Evolutionary conservation across 2,888 invertebrate species (phyloP).

Genomic region (Tenthredo amoena): DNA sequence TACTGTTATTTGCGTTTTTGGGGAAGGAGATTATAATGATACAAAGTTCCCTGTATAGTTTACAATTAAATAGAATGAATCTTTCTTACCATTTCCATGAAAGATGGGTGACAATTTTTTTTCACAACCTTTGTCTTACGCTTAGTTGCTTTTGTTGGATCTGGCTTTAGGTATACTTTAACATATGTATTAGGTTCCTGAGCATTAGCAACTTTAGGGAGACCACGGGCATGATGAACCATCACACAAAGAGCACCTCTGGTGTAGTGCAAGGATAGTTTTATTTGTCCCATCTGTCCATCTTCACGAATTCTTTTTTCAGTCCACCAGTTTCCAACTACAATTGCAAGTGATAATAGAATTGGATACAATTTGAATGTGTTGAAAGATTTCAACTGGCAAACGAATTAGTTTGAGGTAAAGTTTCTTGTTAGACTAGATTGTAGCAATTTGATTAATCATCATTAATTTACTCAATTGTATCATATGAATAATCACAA

Average conservation of each 20-base stretch:
- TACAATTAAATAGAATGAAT: constrained; percentile 51
- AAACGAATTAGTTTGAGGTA: background rate
- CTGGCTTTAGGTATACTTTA: constrained; percentile 96
- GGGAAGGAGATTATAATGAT: constrained; percentile 31
- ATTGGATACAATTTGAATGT: background rate
- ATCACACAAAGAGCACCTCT: constrained; percentile 88
- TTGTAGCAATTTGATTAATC: background rate
- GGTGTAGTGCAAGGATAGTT: constrained; percentile 88
- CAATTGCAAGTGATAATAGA: background rate
- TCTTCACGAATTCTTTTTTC: constrained; percentile 73
- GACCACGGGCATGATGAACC: constrained; percentile 94
- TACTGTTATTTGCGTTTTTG: background rate
- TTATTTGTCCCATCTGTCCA: constrained; percentile 85
- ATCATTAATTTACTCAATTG: background rate
- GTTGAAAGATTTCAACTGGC: background rate
- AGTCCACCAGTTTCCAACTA: constrained; percentile 77
- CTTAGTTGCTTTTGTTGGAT: constrained; percentile 95
- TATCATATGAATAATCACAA: background rate
- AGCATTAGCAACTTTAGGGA: constrained; percentile 88
- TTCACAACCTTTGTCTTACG: constrained; percentile 96
- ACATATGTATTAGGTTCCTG: constrained; percentile 94
- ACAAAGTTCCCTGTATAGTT: background rate
- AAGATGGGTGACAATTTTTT: constrained; percentile 96
- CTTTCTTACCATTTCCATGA: constrained; percentile 94
- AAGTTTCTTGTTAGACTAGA: background rate